phyloP scores from a whole-genome alignment of 1,140 invertebrate genomes.

The Tetraneura akinire region DNA sequence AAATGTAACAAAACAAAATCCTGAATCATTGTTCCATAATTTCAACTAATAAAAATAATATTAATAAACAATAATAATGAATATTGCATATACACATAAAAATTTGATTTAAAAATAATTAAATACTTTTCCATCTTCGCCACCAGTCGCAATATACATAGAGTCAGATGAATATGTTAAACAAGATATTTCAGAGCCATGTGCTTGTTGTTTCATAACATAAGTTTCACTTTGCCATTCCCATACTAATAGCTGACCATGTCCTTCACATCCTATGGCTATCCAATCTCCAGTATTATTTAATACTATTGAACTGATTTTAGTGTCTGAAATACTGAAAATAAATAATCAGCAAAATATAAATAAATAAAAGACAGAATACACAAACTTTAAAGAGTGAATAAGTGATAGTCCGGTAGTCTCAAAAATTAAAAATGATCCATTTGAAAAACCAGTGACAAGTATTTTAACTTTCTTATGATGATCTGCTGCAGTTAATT shows the following conservation, averaged over 20 bases:
- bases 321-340: conserved; percentile 75
- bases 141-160: conserved; percentile 86
- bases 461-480: conserved; percentile 77
- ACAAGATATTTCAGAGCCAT: conserved; percentile 84
- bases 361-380: conserved; percentile 50
- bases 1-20: conserved; percentile 96
- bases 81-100: not conserved
- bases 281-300: conserved; percentile 94
- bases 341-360: conserved; percentile 49
- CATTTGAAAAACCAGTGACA: conserved; percentile 78
- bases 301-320: conserved; percentile 77
- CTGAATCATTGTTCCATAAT: conserved; percentile 86
- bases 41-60: conserved; percentile 68
- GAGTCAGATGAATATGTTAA: conserved; percentile 90
- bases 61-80: not conserved
- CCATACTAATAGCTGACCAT: conserved; percentile 94
- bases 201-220: conserved; percentile 95
- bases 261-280: conserved; percentile 78
- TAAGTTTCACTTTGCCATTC: conserved; percentile 99
- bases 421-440: conserved; percentile 87
- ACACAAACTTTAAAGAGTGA: conserved; percentile 74
- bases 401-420: conserved; percentile 90
- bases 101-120: not conserved
- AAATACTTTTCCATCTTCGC: conserved; percentile 85
- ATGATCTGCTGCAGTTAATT: conserved; percentile 77